phyloP scores from a whole-genome alignment of 2,113 vertebrate genomes.

The Rhombomys opimus region DNA sequence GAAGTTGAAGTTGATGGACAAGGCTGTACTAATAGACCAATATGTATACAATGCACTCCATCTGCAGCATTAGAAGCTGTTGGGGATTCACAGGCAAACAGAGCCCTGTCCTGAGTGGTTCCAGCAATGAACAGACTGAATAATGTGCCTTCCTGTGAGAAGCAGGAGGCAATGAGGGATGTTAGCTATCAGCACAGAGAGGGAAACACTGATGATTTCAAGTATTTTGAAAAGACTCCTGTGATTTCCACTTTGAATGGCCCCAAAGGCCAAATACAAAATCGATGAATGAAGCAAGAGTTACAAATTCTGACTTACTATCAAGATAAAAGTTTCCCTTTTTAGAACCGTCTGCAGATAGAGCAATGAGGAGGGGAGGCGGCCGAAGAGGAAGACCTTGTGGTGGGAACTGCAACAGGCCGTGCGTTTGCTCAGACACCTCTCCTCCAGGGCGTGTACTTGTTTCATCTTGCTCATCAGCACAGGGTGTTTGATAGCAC shows the following conservation, averaged over 20 bases:
- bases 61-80: slow-evolving; percentile 23
- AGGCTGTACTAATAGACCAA: neutral
- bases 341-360: neutral
- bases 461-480: neutral
- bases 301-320: slow-evolving; percentile 31
- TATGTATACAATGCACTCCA: neutral
- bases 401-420: neutral
- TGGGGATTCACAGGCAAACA: slow-evolving; percentile 38
- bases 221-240: slow-evolving; percentile 31
- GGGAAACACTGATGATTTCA: neutral
- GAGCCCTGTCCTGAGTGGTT: neutral
- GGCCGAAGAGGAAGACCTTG: neutral
- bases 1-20: slow-evolving; percentile 51
- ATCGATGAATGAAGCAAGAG: neutral
- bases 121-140: slow-evolving; percentile 3
- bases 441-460: neutral
- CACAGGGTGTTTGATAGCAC: neutral
- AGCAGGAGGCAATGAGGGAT: neutral
- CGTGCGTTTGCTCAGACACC: neutral
- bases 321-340: neutral
- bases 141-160: neutral
- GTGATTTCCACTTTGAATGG: neutral
- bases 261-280: slow-evolving; percentile 38
- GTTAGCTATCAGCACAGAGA: neutral
- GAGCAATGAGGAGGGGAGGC: neutral